Percentiles rank a stretch among this genome's conserved stretches.
phyloP scores from a whole-genome alignment of 2,113 vertebrate species.

The Xiphias gladius region DNA sequence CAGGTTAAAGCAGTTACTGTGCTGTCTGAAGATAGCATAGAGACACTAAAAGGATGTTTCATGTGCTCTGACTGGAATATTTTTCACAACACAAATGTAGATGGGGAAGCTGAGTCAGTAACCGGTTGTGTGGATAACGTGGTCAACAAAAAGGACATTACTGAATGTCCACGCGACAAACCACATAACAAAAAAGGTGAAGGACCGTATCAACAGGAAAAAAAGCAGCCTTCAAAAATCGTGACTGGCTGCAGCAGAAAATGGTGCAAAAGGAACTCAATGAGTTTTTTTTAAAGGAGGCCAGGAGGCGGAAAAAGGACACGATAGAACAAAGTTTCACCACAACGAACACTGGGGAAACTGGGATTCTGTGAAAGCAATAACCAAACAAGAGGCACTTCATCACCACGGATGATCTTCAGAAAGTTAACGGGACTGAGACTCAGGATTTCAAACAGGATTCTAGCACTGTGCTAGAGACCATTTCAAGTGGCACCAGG shows the following conservation, averaged over 20 bases:
- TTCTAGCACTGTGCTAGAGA: not conserved
- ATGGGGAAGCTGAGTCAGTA: not conserved
- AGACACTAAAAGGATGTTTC: too few species aligned
- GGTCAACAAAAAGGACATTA: not conserved
- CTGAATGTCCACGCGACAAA: not conserved
- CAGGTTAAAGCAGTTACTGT: too few species aligned
- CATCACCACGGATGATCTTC: not conserved
- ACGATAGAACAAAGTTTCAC: not conserved
- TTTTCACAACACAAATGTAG: not conserved
- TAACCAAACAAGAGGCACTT: too few species aligned
- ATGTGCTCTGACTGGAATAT: too few species aligned
- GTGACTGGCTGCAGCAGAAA: not conserved
- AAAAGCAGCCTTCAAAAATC: not conserved
- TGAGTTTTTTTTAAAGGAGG: not conserved
- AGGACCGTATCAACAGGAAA: too few species aligned
- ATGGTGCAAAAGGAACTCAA: not conserved
- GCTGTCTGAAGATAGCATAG: too few species aligned
- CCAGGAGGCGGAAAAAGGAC: not conserved
- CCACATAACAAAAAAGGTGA: not conserved
- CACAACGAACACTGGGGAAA: not conserved
- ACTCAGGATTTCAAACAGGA: not conserved
- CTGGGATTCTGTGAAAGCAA: not conserved
- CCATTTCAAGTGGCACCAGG: too few species aligned
- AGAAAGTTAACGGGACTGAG: not conserved
- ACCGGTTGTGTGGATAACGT: not conserved